phyloP scores from a whole-genome alignment of 2,113 vertebrate species.

The Chlamydotis undulata region DNA sequence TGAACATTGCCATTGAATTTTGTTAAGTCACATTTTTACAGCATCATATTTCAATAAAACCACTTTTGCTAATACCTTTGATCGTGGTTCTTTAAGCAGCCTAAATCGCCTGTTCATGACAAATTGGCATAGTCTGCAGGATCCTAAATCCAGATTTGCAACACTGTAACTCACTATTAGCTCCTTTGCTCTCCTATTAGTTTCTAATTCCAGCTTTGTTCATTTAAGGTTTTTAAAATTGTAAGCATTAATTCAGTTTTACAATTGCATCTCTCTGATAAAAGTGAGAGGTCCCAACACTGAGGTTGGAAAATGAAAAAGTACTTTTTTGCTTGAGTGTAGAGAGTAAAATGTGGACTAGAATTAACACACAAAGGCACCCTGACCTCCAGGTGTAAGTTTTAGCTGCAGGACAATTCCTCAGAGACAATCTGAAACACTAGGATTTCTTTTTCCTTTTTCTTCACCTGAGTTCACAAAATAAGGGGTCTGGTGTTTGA shows the following conservation, averaged over 20 bases:
- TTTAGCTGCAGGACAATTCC: neutral
- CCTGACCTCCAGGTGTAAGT: neutral
- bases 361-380: neutral
- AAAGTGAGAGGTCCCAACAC: neutral
- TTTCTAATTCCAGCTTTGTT: neutral
- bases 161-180: neutral
- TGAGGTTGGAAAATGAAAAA: neutral
- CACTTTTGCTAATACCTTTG: neutral
- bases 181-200: neutral
- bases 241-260: neutral
- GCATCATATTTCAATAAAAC: neutral
- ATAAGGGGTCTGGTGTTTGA: neutral
- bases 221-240: neutral
- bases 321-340: neutral
- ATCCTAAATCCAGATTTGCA: neutral
- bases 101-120: accelerated
- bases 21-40: neutral
- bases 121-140: neutral
- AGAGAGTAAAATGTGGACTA: neutral
- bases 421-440: neutral
- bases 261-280: neutral
- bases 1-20: neutral
- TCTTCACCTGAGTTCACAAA: neutral
- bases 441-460: neutral
- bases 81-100: neutral